Conservation (phyloP, 2,113 vertebrate genomes). For the Pygoscelis antarcticus region DNA sequence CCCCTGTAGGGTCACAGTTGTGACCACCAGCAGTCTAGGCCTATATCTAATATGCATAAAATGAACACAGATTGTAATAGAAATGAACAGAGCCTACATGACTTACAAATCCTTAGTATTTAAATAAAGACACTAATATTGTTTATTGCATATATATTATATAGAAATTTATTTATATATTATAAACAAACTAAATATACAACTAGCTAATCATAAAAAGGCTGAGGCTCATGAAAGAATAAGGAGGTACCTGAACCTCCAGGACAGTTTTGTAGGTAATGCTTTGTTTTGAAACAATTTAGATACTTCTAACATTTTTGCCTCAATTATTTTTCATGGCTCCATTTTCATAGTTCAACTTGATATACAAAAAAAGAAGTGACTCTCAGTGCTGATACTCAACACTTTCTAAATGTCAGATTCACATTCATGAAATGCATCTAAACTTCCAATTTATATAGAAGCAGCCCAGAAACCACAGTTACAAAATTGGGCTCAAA, state of each 20-base stretch:
- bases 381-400: neutral
- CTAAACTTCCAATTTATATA: neutral
- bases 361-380: neutral
- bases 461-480: neutral
- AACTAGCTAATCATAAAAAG: neutral
- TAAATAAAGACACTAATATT: neutral
- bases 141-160: neutral
- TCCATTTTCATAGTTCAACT: neutral
- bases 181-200: neutral
- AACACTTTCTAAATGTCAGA: neutral
- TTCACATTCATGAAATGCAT: fast-evolving
- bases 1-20: neutral
- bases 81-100: neutral
- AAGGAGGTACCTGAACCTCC: neutral
- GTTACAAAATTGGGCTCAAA: neutral
- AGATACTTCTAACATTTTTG: neutral
- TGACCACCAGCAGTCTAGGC: neutral
- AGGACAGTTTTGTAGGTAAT: neutral
- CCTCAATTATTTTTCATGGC: neutral
- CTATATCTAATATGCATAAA: neutral
- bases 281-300: neutral
- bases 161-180: neutral
- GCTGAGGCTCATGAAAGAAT: neutral
- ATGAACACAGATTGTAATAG: neutral
- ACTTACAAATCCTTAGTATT: neutral